These are phyloP conservation scores for Clinocottus analis DNA, from an alignment of 2,113 vertebrate species.

Conservation along the genomic window DNA sequence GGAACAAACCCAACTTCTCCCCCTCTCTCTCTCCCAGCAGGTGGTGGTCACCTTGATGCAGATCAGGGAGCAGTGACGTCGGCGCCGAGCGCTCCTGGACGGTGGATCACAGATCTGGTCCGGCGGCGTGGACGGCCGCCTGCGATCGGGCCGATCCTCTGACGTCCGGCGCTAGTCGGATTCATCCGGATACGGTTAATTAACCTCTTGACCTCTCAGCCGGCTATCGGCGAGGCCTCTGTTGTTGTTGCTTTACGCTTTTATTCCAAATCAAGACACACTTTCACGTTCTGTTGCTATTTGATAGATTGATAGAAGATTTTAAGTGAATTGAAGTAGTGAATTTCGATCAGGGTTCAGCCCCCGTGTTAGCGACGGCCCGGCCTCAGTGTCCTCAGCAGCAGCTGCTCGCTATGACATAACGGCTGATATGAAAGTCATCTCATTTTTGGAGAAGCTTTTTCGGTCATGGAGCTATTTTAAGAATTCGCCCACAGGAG, in stretches of 20 bases:
- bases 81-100: background rate
- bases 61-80: constrained; percentile 21
- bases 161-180: constrained; percentile 4
- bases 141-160: constrained; percentile 6
- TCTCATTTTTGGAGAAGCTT: background rate
- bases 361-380: background rate
- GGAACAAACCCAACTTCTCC: background rate
- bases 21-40: background rate
- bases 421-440: background rate
- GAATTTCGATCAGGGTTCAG: background rate
- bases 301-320: background rate
- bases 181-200: background rate
- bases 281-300: background rate
- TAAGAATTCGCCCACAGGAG: background rate
- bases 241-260: background rate
- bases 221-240: background rate
- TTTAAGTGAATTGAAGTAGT: background rate
- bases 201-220: constrained; percentile 2
- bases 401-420: background rate
- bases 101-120: constrained; percentile 28
- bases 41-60: constrained; percentile 7
- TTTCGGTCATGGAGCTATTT: background rate
- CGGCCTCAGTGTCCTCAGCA: background rate
- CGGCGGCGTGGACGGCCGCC: background rate
- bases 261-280: background rate